A percentile compares a stretch with the other conserved stretches of the same genome.
phyloP scores from a whole-genome alignment of 2,888 invertebrate genomes.

The Phorcus lineatus region DNA sequence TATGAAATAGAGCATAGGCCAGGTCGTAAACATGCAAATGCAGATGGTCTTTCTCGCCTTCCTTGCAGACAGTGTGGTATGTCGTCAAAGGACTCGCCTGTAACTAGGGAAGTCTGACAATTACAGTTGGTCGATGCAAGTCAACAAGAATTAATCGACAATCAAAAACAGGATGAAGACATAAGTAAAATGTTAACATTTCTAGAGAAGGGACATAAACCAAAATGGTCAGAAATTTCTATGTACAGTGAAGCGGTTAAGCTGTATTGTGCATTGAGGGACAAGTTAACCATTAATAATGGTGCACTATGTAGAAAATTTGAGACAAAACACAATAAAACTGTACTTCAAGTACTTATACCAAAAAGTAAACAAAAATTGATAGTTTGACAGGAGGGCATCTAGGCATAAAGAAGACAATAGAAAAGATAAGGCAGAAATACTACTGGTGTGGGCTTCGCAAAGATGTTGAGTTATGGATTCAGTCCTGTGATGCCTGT shows the following conservation, averaged over 20 bases:
- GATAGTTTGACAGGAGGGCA: constrained; percentile 34
- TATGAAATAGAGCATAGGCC: no score
- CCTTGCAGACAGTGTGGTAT: neutral
- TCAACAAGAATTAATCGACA: neutral
- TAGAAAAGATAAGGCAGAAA: constrained; percentile 32
- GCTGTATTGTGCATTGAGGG: neutral
- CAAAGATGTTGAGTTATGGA: constrained; percentile 37
- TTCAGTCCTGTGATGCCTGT: constrained; percentile 38
- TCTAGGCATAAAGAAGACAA: constrained; percentile 44
- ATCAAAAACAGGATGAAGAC: neutral
- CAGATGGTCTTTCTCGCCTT: no score
- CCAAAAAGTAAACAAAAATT: constrained; percentile 19
- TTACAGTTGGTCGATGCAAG: neutral
- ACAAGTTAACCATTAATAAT: neutral
- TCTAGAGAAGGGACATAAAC: neutral
- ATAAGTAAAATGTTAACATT: neutral
- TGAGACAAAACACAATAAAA: neutral
- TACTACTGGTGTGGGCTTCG: constrained; percentile 44
- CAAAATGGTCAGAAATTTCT: neutral
- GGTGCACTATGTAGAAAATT: neutral
- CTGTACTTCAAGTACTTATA: neutral
- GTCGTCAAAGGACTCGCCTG: neutral
- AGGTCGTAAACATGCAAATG: no score
- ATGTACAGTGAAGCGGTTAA: neutral
- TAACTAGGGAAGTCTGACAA: neutral